phyloP scores from a whole-genome alignment of 2,888 invertebrate genomes.

The Congeria kusceri region DNA sequence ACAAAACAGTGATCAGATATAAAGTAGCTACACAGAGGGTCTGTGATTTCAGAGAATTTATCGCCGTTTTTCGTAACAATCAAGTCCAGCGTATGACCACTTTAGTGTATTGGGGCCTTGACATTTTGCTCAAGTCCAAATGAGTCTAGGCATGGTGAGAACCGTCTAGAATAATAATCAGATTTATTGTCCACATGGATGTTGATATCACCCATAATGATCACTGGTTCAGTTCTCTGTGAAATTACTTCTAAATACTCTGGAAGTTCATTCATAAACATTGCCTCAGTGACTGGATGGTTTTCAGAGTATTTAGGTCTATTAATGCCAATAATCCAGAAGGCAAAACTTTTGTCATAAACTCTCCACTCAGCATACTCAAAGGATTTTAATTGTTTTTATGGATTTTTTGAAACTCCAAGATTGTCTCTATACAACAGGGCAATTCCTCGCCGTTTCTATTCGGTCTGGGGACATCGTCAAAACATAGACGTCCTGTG shows the following conservation, averaged over 20 bases:
- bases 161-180: background rate
- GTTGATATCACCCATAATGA: background rate
- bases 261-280: background rate
- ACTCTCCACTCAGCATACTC: background rate
- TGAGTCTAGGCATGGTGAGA: background rate
- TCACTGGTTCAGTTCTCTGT: background rate
- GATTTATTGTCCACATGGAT: background rate
- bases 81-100: too few species aligned
- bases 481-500: too few species aligned
- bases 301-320: background rate
- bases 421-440: constrained; percentile 5
- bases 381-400: background rate
- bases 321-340: background rate
- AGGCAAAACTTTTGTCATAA: background rate
- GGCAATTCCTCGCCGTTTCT: constrained; percentile 34
- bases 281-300: background rate
- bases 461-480: too few species aligned
- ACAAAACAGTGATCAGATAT: too few species aligned
- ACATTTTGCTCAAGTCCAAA: too few species aligned
- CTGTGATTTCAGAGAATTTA: too few species aligned
- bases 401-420: background rate
- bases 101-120: too few species aligned
- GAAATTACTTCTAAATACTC: background rate
- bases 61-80: too few species aligned
- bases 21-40: too few species aligned